Conservation (phyloP, 2,888 invertebrate species). For the Andrena dorsata region DNA sequence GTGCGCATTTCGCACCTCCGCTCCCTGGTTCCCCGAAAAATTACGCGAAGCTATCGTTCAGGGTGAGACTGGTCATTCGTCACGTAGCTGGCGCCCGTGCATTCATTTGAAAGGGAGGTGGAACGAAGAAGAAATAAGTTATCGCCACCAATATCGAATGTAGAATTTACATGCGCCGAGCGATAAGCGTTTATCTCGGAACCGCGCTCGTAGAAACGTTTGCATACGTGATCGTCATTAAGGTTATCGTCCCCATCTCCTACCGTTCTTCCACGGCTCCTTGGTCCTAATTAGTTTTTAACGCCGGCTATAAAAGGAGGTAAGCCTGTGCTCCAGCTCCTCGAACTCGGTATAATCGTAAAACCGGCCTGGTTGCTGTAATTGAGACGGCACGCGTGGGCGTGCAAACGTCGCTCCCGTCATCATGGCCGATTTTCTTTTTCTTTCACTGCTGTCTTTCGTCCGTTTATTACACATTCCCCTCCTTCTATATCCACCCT, state of each 20-base stretch:
- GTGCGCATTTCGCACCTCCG: no score
- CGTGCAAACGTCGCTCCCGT: constrained; percentile 68
- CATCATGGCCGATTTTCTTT: constrained; percentile 52
- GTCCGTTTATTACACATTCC: constrained; percentile 2
- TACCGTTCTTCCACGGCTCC: constrained; percentile 57
- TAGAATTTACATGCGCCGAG: constrained; percentile 8
- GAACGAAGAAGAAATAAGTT: background rate
- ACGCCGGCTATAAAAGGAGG: constrained; percentile 68
- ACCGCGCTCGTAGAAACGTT: constrained; percentile 23
- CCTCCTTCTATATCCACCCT: background rate
- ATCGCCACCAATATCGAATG: constrained; percentile 20
- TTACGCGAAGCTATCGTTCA: no score
- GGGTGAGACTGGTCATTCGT: constrained; percentile 17
- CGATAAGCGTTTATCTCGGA: constrained; percentile 26
- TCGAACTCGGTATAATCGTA: constrained; percentile 68
- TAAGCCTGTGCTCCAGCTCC: constrained; percentile 46
- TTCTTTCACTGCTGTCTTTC: constrained; percentile 36
- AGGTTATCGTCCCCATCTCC: constrained; percentile 68
- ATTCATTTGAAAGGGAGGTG: background rate
- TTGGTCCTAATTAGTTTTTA: constrained; percentile 73
- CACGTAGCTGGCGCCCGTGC: constrained; percentile 25
- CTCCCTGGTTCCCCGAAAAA: no score
- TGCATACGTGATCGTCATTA: constrained; percentile 62
- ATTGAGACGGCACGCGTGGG: constrained; percentile 76
- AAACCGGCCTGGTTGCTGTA: constrained; percentile 66